Conservation (phyloP, 2,888 invertebrate species). For the Deilephila elpenor region DNA sequence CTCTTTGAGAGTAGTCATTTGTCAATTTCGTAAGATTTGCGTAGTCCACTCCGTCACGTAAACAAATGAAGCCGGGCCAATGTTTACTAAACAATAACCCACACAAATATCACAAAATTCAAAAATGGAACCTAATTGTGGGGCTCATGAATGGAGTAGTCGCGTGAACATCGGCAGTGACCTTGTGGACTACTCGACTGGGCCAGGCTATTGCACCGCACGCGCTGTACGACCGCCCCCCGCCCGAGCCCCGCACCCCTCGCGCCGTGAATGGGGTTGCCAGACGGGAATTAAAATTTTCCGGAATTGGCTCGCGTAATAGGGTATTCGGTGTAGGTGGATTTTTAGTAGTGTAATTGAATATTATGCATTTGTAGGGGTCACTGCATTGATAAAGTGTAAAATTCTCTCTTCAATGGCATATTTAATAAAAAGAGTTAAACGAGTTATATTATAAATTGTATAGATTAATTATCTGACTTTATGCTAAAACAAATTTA, state of each 20-base stretch:
- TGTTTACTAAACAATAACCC: slow-evolving; percentile 9
- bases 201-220: slow-evolving; percentile 70
- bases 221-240: slow-evolving; percentile 47
- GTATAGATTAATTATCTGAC: too few species aligned
- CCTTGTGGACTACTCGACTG: slow-evolving; percentile 68
- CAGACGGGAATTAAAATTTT: slow-evolving; percentile 16
- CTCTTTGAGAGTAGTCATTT: too few species aligned
- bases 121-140: slow-evolving; percentile 61
- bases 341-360: background rate
- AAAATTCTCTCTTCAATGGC: too few species aligned
- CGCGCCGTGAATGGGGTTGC: slow-evolving; percentile 24
- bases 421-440: too few species aligned
- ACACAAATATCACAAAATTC: slow-evolving; percentile 22
- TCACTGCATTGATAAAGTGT: background rate
- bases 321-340: background rate
- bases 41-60: background rate
- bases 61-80: background rate
- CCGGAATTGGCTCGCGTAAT: background rate
- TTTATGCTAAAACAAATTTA: too few species aligned
- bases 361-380: background rate
- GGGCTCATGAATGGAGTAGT: slow-evolving; percentile 68
- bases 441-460: too few species aligned
- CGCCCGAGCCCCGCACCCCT: slow-evolving; percentile 36
- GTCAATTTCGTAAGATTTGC: too few species aligned
- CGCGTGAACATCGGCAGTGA: slow-evolving; percentile 74